Percentiles rank a stretch among this genome's conserved stretches.
Evolutionary conservation across 1,140 invertebrate genomes (phyloP).

Genomic region (Drosophila sturtevanti): DNA sequence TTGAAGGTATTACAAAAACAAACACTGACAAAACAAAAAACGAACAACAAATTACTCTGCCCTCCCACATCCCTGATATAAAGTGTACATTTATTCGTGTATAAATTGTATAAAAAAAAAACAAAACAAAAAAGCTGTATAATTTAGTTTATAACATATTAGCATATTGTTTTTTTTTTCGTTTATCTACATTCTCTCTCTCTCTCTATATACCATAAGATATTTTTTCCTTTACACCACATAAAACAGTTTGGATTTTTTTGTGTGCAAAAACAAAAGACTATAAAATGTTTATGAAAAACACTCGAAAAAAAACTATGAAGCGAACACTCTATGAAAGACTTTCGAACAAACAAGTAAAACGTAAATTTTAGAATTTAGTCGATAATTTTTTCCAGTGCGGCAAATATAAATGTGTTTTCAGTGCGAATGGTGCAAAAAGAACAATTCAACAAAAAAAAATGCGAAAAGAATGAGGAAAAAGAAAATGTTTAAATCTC

Average conservation of each 20-base stretch:
- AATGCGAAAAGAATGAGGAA: neutral
- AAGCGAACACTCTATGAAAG: conserved; percentile 74
- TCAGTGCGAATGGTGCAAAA: conserved; percentile 22
- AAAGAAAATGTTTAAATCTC: neutral
- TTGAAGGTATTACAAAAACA: conserved; percentile 79
- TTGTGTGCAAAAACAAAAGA: conserved; percentile 56
- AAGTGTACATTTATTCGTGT: conserved; percentile 52
- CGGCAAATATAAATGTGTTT: conserved; percentile 13
- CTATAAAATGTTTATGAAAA: conserved; percentile 56
- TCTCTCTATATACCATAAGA: conserved; percentile 9
- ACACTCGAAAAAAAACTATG: conserved; percentile 64
- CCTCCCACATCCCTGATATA: conserved; percentile 37
- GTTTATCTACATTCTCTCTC: conserved; percentile 1
- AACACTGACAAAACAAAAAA: conserved; percentile 41
- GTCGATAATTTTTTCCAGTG: conserved; percentile 7
- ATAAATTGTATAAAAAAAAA: conserved; percentile 46
- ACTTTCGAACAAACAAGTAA: conserved; percentile 31
- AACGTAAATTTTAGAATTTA: neutral
- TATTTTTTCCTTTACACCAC: conserved; percentile 11
- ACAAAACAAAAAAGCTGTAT: conserved; percentile 12
- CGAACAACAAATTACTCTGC: conserved; percentile 43
- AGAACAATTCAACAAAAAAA: conserved; percentile 24
- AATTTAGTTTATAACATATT: conserved; percentile 10
- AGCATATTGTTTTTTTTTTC: conserved; percentile 8
- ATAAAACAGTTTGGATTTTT: conserved; percentile 45